A percentile compares a stretch with the other conserved stretches of the same genome.
These are phyloP conservation scores for Luffia ferchaultella DNA, from an alignment of 2,888 invertebrate species.

Conservation along the genomic window DNA sequence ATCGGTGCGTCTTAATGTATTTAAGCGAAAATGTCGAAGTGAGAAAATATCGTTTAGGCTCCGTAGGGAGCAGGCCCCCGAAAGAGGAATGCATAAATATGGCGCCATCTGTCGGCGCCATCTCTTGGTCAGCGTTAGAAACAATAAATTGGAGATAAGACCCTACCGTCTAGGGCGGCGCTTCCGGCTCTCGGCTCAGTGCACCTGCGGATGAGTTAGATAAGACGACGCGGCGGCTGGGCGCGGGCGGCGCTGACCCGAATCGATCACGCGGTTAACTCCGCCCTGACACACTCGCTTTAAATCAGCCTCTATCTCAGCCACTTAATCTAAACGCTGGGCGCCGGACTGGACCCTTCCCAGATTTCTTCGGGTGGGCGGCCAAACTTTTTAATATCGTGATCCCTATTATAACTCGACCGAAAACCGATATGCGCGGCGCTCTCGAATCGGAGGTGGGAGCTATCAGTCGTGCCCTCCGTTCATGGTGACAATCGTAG, in stretches of 20 bases:
- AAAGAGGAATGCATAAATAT: not conserved
- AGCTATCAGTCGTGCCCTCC: not conserved
- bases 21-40: not conserved
- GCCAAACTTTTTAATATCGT: not conserved
- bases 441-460: not conserved
- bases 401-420: not conserved
- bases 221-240: not conserved
- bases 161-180: not conserved
- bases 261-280: slow-evolving; percentile 1
- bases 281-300: not conserved
- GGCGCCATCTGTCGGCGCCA: not conserved
- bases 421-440: not conserved
- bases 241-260: not conserved
- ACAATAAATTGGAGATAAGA: not conserved
- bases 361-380: not conserved
- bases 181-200: not conserved
- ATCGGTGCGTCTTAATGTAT: not conserved
- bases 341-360: not conserved
- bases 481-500: not conserved
- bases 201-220: not conserved
- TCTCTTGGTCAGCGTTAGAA: not conserved
- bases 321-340: not conserved
- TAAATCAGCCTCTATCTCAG: not conserved
- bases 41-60: not conserved
- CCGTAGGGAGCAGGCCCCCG: not conserved